Evolutionary conservation across 2,888 invertebrate genomes (phyloP), one percentile per base, ranked within the genome.

Genomic region (Metellina segmentata): DNA sequence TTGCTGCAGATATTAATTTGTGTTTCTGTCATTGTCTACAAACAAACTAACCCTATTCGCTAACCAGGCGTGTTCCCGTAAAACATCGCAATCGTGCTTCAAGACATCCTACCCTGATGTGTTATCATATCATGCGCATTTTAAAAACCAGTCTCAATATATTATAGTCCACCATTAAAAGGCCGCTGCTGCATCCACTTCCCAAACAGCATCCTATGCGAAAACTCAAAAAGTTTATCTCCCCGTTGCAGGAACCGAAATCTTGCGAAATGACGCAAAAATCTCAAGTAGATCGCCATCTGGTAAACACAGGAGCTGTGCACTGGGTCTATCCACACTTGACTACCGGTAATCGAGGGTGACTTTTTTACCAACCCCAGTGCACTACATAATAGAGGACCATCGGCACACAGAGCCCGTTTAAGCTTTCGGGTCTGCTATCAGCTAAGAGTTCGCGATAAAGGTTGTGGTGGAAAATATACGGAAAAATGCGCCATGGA

Each of bases 201-300:
- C 34, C 34, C 34, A 34, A 34, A 34, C 34, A 34, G 34, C 34
- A 34, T 34, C 34, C 34, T 34, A 34, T 34, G 34, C 34, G 34
- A 34, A 34, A 34, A 34, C 34, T 82, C 19, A 20, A 72, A 51
- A 6, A 20, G 51, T 16, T 69, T 87, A 79, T 86, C 86, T 51
- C 34, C 19, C 51, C 49, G 71, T 51, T 52, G 69, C 81, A 53
- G 79, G 11, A 20, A 81, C 88, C 72, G 81, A 88, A 75, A 88
- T 88, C 88, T 87, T 61, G 53, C 19, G 51, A 72, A 74, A 53
- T 74, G 88, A 88, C 81, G 88, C 88, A 88, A 61, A 81, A 88
- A 88, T 88, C 88, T 81, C 88, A 88, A 88, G 88, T 88, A 88
- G 88, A 88, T 88, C 88, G 88, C 69, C 88, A 88, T 88, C 88